phyloP scores from a whole-genome alignment of 2,888 invertebrate species.

The Nomada lathburiana region DNA sequence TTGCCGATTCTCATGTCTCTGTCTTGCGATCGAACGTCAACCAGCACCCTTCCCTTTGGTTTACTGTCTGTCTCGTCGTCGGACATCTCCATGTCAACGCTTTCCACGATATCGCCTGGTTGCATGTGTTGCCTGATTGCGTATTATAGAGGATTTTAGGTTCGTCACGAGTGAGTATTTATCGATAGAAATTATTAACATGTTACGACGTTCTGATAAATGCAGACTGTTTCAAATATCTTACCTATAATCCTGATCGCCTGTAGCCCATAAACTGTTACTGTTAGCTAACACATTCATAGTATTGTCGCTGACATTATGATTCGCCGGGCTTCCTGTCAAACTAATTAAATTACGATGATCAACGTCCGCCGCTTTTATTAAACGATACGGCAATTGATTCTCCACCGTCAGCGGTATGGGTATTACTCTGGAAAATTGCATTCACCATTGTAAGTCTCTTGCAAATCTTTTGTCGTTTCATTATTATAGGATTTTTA shows the following conservation, averaged over 20 bases:
- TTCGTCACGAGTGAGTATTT: conserved; percentile 7
- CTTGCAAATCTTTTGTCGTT: not conserved
- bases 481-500: not conserved
- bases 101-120: conserved; percentile 89
- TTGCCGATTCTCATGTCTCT: conserved; percentile 77
- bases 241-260: conserved; percentile 83
- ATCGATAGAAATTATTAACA: not conserved
- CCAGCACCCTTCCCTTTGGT: conserved; percentile 79
- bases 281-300: conserved; percentile 69
- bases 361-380: conserved; percentile 88
- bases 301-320: conserved; percentile 73
- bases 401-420: conserved; percentile 79
- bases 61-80: conserved; percentile 88
- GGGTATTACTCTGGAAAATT: conserved; percentile 76
- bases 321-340: conserved; percentile 89
- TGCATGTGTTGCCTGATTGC: conserved; percentile 73
- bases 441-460: not conserved
- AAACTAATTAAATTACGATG: conserved; percentile 93
- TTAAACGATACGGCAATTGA: conserved; percentile 80
- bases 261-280: conserved; percentile 79
- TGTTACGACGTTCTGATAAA: not conserved
- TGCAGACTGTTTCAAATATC: conserved; percentile 8
- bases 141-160: conserved; percentile 16
- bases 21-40: conserved; percentile 81
- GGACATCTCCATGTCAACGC: conserved; percentile 94